Conservation (phyloP, 2,797 vertebrate species). For the Botia almorhae region DNA sequence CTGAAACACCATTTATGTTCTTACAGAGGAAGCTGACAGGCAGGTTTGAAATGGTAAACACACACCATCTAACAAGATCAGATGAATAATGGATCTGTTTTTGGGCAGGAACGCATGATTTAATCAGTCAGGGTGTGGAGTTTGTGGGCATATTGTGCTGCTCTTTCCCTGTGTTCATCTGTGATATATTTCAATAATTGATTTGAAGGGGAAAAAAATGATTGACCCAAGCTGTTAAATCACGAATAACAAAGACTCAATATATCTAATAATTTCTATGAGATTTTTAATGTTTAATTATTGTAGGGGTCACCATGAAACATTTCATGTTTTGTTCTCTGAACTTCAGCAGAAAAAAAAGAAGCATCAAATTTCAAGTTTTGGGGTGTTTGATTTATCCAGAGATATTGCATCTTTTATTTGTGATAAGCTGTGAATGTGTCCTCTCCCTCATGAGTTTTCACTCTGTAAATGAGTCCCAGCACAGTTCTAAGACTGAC, state of each 20-base stretch:
- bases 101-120: background rate
- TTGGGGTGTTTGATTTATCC: too few species aligned
- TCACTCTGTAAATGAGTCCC: slow-evolving; percentile 25
- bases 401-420: background rate
- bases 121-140: background rate
- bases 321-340: background rate
- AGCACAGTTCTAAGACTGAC: background rate
- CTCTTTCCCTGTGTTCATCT: background rate
- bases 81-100: slow-evolving; percentile 17
- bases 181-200: background rate
- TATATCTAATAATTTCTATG: too few species aligned
- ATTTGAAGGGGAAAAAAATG: background rate
- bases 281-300: too few species aligned
- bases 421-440: background rate
- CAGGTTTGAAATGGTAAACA: background rate
- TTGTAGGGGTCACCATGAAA: too few species aligned
- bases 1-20: background rate
- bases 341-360: background rate
- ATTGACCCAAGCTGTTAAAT: background rate
- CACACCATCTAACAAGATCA: background rate
- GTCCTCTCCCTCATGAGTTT: background rate
- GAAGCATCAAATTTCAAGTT: too few species aligned
- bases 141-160: background rate
- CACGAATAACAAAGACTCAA: too few species aligned
- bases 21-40: background rate